A percentile compares a stretch with the other conserved stretches of the same genome.
phyloP scores from a whole-genome alignment of 2,888 invertebrate species.

The Xiphydria camelus region DNA sequence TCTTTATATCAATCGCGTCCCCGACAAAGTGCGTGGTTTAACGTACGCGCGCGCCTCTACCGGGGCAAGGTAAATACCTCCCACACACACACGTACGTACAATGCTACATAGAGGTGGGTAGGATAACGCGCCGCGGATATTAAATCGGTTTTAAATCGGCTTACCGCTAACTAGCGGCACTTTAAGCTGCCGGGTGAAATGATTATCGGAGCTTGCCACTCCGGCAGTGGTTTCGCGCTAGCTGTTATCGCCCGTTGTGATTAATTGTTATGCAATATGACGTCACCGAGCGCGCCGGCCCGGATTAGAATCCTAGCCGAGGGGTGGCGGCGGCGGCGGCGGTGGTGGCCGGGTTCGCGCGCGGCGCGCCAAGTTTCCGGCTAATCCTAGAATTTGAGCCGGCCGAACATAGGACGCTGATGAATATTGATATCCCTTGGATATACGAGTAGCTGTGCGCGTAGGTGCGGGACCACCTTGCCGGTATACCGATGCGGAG shows the following conservation, averaged over 20 bases:
- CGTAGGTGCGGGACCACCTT: too few species aligned
- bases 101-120: too few species aligned
- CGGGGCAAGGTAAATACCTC: too few species aligned
- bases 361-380: conserved; percentile 52
- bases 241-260: conserved; percentile 57
- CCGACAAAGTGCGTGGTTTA: too few species aligned
- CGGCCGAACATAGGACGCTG: conserved; percentile 56
- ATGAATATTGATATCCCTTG: conserved; percentile 56
- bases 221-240: conserved; percentile 42
- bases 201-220: conserved; percentile 58
- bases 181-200: conserved; percentile 59
- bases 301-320: conserved; percentile 51
- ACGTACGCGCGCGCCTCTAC: too few species aligned
- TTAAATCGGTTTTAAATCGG: conserved; percentile 59
- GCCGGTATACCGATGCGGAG: too few species aligned
- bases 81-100: too few species aligned
- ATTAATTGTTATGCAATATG: conserved; percentile 60
- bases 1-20: too few species aligned
- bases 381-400: conserved; percentile 55
- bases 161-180: conserved; percentile 59
- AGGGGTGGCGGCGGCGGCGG: neutral
- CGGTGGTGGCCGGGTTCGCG: conserved; percentile 7
- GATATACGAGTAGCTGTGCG: too few species aligned
- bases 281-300: conserved; percentile 54
- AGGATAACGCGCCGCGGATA: conserved; percentile 55